A percentile compares a stretch with the other conserved stretches of the same genome.
Evolutionary conservation across 2,113 vertebrate genomes (phyloP).

Genomic region (Vulpes vulpes): DNA sequence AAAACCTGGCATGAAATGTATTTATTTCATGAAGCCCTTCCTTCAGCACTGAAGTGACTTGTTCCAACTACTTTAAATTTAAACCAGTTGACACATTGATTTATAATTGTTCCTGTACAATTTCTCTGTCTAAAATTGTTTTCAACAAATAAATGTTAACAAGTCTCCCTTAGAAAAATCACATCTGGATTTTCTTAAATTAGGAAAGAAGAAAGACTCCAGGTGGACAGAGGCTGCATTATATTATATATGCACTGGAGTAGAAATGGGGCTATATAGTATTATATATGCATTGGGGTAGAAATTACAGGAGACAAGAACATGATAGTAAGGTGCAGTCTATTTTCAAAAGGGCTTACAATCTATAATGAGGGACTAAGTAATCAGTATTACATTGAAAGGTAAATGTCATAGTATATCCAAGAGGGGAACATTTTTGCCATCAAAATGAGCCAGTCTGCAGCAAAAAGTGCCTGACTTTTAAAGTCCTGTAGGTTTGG

Average conservation of each 20-base stretch:
- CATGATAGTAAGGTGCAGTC: background rate
- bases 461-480: background rate
- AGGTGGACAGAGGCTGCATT: background rate
- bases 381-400: background rate
- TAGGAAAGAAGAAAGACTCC: background rate
- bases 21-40: conserved; percentile 23
- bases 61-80: conserved; percentile 51
- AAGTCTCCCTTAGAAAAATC: conserved; percentile 1
- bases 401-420: background rate
- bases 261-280: background rate
- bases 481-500: background rate
- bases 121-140: conserved; percentile 27
- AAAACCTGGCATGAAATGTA: background rate
- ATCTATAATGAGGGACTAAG: background rate
- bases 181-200: conserved; percentile 48
- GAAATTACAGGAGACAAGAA: background rate
- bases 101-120: conserved; percentile 39
- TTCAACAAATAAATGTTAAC: conserved; percentile 56
- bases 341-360: background rate
- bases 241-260: background rate
- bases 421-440: background rate
- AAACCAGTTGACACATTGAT: conserved; percentile 25
- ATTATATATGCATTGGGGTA: background rate
- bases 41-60: background rate
- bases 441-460: background rate